phyloP scores from a whole-genome alignment of 2,888 invertebrate genomes.

The Conomelus anceps region DNA sequence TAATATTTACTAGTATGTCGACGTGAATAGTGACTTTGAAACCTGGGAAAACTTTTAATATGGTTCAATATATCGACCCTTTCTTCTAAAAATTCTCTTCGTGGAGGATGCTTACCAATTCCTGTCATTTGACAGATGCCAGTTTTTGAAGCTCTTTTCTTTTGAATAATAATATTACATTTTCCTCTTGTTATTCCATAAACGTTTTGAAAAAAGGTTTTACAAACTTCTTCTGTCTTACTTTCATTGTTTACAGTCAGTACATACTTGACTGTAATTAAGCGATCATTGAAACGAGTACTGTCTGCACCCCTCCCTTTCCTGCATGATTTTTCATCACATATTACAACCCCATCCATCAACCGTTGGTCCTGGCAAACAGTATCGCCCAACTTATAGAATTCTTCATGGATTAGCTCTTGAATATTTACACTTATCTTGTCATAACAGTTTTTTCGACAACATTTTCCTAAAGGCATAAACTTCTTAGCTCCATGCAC shows the following conservation, averaged over 20 bases:
- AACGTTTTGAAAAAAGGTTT: neutral
- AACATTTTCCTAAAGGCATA: neutral
- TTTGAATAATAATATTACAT: neutral
- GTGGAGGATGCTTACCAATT: too few relatives aligned
- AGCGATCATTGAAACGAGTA: neutral
- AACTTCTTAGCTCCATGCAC: neutral
- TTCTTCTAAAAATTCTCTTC: too few relatives aligned
- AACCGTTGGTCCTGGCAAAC: neutral
- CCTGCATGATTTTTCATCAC: neutral
- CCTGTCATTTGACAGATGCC: neutral
- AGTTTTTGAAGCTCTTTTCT: neutral
- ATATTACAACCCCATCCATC: too few relatives aligned
- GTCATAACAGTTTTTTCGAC: neutral
- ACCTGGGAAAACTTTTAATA: too few relatives aligned
- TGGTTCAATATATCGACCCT: too few relatives aligned
- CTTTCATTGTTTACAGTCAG: neutral
- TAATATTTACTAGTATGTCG: too few relatives aligned
- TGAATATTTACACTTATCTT: neutral
- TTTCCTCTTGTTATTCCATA: neutral
- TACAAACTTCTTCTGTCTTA: neutral
- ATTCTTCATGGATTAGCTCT: neutral
- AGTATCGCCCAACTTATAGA: neutral
- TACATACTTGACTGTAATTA: neutral
- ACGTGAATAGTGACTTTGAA: too few relatives aligned
- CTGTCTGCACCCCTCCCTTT: neutral